Conservation (phyloP, 2,888 invertebrate species). For the Theretra japonica region DNA sequence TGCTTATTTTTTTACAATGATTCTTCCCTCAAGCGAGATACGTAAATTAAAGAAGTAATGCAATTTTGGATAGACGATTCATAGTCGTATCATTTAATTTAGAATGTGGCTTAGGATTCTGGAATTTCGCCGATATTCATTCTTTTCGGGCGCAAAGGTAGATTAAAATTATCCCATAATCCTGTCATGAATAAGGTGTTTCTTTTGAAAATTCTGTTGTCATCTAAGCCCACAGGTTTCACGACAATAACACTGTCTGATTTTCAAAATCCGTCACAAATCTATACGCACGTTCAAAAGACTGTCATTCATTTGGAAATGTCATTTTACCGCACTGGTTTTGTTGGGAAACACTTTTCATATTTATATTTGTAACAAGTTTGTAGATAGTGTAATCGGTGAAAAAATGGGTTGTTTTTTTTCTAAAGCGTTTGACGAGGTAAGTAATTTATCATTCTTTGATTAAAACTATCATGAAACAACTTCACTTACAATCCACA, state of each 20-base stretch:
- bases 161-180: background rate
- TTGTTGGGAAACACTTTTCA: slow-evolving; percentile 60
- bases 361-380: slow-evolving; percentile 41
- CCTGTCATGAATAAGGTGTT: background rate
- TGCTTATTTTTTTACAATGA: no score
- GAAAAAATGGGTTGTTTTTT: slow-evolving; percentile 74
- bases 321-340: slow-evolving; percentile 70
- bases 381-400: slow-evolving; percentile 28
- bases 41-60: no score
- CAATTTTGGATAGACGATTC: no score
- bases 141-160: no score
- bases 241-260: slow-evolving; percentile 26
- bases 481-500: no score
- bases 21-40: no score
- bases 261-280: slow-evolving; percentile 67
- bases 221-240: slow-evolving; percentile 18
- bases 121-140: no score
- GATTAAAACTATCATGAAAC: background rate
- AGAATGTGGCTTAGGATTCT: no score
- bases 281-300: slow-evolving; percentile 75
- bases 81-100: no score
- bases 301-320: slow-evolving; percentile 75
- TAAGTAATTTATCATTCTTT: slow-evolving; percentile 45
- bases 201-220: background rate
- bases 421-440: slow-evolving; percentile 63